Percentiles rank a stretch among this genome's conserved stretches.
phyloP scores from a whole-genome alignment of 2,888 invertebrate genomes.

The Aphodius granarius region DNA sequence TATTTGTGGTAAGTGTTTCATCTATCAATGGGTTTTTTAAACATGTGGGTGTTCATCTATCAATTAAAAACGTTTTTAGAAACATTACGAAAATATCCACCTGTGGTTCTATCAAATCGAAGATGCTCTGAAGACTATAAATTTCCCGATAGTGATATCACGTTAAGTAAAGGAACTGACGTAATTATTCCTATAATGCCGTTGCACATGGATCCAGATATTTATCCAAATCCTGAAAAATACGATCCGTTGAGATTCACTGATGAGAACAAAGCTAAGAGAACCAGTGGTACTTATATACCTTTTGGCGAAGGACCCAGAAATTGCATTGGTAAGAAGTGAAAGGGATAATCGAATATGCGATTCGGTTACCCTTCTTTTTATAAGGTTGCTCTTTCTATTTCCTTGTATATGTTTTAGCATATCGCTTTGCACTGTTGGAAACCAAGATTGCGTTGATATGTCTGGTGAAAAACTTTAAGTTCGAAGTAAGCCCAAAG shows the following conservation, averaged over 20 bases:
- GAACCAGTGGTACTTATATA: conserved; percentile 53
- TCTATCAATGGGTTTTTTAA: background rate
- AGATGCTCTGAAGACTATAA: background rate
- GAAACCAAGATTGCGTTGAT: conserved; percentile 53
- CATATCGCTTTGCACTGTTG: conserved; percentile 40
- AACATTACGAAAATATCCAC: conserved; percentile 13
- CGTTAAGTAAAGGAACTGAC: conserved; percentile 39
- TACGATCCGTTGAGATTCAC: conserved; percentile 62
- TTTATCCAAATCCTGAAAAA: conserved; percentile 58
- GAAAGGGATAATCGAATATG: no score
- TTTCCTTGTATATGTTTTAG: background rate
- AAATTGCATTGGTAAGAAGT: conserved; percentile 59
- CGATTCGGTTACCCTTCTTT: no score
- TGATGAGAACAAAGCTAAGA: conserved; percentile 56
- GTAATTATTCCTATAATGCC: conserved; percentile 52
- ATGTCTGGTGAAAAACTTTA: conserved; percentile 49
- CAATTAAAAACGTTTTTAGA: conserved; percentile 14
- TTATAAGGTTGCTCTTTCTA: no score
- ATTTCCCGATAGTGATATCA: conserved; percentile 3
- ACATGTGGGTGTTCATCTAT: background rate
- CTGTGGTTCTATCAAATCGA: background rate
- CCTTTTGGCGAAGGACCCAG: conserved; percentile 63
- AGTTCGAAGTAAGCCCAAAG: conserved; percentile 47
- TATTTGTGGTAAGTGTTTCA: conserved; percentile 44
- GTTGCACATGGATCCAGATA: conserved; percentile 58